phyloP scores from a whole-genome alignment of 1,140 invertebrate species.

The Drosophila lacteicornis region DNA sequence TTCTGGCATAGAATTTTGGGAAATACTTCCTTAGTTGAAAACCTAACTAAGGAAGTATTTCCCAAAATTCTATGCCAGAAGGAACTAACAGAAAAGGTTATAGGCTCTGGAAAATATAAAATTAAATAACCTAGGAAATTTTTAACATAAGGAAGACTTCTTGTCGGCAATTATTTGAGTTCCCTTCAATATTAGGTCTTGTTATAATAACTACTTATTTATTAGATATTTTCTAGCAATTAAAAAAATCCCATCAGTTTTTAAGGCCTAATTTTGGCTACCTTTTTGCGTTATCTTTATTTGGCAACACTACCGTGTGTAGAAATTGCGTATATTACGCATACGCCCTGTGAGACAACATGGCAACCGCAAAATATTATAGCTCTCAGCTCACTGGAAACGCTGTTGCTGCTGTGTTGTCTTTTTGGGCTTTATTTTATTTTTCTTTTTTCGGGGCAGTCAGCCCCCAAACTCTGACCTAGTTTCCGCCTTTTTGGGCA shows the following conservation, averaged over 20 bases:
- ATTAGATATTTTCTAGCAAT: background rate
- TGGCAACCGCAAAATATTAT: constrained; percentile 31
- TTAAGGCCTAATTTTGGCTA: background rate
- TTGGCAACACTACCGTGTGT: constrained; percentile 1
- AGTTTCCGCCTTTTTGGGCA: constrained; percentile 80
- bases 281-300: background rate
- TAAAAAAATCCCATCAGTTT: background rate
- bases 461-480: constrained; percentile 70
- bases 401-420: constrained; percentile 12
- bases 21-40: too few species aligned
- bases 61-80: background rate
- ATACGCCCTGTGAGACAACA: constrained; percentile 60
- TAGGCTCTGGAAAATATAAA: background rate
- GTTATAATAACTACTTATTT: background rate
- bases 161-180: background rate
- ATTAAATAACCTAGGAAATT: background rate
- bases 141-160: background rate
- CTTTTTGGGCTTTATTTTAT: constrained; percentile 5
- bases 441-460: constrained; percentile 26
- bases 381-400: constrained; percentile 30
- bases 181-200: background rate
- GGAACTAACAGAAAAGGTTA: background rate
- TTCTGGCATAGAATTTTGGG: too few species aligned
- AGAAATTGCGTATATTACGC: constrained; percentile 42
- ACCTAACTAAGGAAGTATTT: background rate